Conservation (phyloP, 2,113 vertebrate species). For the Atlantisia rogersi region DNA sequence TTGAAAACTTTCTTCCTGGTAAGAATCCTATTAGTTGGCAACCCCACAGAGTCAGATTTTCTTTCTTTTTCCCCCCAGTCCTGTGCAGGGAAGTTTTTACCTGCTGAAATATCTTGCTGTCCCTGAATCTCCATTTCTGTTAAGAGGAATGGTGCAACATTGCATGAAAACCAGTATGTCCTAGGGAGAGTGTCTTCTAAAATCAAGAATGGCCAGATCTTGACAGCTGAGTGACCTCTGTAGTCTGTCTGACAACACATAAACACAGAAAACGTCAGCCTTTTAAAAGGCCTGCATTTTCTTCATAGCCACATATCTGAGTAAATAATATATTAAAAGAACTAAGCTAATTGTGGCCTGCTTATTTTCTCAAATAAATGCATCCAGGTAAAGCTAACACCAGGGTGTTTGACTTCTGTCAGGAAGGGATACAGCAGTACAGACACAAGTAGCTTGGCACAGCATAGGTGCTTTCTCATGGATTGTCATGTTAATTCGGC, state of each 20-base stretch:
- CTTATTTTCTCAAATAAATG: not conserved
- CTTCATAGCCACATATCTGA: not conserved
- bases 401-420: not conserved
- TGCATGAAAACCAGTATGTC: not conserved
- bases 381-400: not conserved
- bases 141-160: not conserved
- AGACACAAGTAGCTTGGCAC: rapidly evolving
- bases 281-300: not conserved
- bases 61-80: rapidly evolving
- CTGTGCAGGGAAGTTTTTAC: not conserved
- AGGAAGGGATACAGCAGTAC: not conserved
- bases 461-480: not conserved
- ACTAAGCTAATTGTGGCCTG: not conserved
- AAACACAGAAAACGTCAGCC: not conserved
- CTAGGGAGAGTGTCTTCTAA: not conserved
- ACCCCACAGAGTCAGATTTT: not conserved
- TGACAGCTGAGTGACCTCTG: not conserved
- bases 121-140: not conserved
- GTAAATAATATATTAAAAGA: not conserved
- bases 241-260: not conserved
- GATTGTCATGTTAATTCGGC: not conserved
- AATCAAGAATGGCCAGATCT: not conserved
- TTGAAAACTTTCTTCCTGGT: not conserved
- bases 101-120: not conserved
- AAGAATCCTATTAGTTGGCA: not conserved